phyloP scores from a whole-genome alignment of 2,113 vertebrate species.

The Argyrosomus japonicus region DNA sequence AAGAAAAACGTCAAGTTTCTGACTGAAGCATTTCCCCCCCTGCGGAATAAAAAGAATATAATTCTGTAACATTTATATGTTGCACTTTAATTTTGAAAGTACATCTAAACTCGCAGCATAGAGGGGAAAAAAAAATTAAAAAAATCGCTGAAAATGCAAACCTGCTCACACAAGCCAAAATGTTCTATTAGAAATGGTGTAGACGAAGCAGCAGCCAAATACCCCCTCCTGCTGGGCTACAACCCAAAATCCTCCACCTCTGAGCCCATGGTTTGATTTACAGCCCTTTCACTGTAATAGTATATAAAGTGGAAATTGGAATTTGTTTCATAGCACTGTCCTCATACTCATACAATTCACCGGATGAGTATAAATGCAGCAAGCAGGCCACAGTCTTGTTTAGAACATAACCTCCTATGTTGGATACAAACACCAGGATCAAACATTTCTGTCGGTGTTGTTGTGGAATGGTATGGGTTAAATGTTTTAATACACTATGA shows the following conservation, averaged over 20 bases:
- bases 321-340: background rate
- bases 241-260: conserved; percentile 11
- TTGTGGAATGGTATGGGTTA: background rate
- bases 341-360: background rate
- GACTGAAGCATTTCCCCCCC: background rate
- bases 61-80: conserved; percentile 21
- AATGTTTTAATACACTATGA: conserved; percentile 8
- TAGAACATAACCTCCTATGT: background rate
- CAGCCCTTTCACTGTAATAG: background rate
- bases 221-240: conserved; percentile 19
- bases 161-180: conserved; percentile 29
- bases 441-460: background rate
- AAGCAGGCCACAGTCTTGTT: background rate
- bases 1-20: background rate
- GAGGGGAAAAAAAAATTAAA: background rate
- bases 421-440: background rate
- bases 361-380: background rate
- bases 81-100: conserved; percentile 47
- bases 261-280: conserved; percentile 8
- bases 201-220: conserved; percentile 48
- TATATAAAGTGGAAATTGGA: conserved; percentile 2
- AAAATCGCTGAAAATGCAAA: conserved; percentile 52
- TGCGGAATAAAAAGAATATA: conserved; percentile 5
- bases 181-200: conserved; percentile 57
- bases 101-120: conserved; percentile 6